These are phyloP conservation scores for Piprites chloris DNA, from an alignment of 2,113 vertebrate genomes.

Conservation along the genomic window DNA sequence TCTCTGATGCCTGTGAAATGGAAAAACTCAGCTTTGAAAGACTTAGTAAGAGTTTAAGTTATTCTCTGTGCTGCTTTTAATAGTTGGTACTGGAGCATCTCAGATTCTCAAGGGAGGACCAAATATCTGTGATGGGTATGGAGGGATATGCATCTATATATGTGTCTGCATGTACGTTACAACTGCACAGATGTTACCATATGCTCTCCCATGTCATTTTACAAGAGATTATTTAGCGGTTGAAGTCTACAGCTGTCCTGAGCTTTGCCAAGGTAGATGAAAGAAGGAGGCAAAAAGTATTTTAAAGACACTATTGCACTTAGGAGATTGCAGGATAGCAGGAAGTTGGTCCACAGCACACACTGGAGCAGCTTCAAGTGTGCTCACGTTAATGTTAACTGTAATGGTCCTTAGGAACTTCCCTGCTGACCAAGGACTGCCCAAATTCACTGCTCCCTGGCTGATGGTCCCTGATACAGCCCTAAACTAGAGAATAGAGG, in stretches of 20 bases:
- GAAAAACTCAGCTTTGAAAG: slow-evolving; percentile 11
- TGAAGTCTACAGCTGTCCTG: neutral
- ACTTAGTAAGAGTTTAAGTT: neutral
- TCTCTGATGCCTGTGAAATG: neutral
- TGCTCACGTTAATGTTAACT: neutral
- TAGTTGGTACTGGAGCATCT: neutral
- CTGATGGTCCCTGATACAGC: neutral
- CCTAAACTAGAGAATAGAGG: neutral
- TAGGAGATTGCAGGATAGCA: neutral
- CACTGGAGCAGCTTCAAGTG: neutral
- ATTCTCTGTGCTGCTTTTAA: neutral
- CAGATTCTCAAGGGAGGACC: neutral
- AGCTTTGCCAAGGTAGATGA: neutral
- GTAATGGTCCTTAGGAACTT: neutral
- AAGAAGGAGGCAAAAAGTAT: neutral
- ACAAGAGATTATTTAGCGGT: neutral
- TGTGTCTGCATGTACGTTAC: rapidly evolving
- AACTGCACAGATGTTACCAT: neutral
- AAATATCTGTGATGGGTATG: neutral
- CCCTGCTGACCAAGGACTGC: neutral
- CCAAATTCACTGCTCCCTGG: neutral
- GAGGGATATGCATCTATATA: neutral
- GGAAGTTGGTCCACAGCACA: neutral
- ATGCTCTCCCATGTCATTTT: neutral
- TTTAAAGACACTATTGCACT: neutral